Evolutionary conservation across 2,888 invertebrate genomes (phyloP), one percentile per base, ranked within the genome.

Genomic region (Drosophila longiperda): DNA sequence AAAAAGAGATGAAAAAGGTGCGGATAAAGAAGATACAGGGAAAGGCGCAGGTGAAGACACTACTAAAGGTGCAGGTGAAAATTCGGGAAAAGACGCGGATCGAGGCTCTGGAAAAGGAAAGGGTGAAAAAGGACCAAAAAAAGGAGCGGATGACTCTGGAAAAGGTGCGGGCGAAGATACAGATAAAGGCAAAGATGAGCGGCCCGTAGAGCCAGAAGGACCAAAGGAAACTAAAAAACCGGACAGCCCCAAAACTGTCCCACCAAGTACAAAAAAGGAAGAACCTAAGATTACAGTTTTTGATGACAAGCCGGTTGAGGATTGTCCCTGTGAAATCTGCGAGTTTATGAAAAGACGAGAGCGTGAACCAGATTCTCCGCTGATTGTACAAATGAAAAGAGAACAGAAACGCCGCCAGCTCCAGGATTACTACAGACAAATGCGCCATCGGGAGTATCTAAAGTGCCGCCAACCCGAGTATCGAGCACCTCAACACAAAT

Each of bases 251-350:
- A 48, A 48, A 23, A 8, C 42, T 20, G 42, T 20, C 7, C 20
- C 9, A 20, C 42, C 20, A 42, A 45, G 20, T 45, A 45, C 45
- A 3, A 5, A 9, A 26, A 48, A 23, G 26, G 48, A 50, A 29
- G n/a, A 52, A 7, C 32, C 20, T 3, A 52, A 32, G n/a, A 20
- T n/a, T 32, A 32, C 32, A 32, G 3, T n/a, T n/a, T 7, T 6
- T 20, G 50, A 29, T 7, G 50, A 11, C 5, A 29, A 12, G 7
- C 9, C 23, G 7, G 0, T 20, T 3, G 59, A 62, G 23, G 80
- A 80, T 9, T 81, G 81, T 42, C 66, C 66, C 5, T 81, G 81
- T 20, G 53, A 49, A 1, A 11, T 60, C 8, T 81, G 81, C n/a
- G 12, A 68, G 26, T 72, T 66, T 26, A 58, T 61, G 71, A 45